Percentiles rank a stretch among this genome's conserved stretches.
These are phyloP conservation scores for Ptychadena robeensis DNA, from an alignment of 2,797 vertebrate species.

Conservation along the genomic window DNA sequence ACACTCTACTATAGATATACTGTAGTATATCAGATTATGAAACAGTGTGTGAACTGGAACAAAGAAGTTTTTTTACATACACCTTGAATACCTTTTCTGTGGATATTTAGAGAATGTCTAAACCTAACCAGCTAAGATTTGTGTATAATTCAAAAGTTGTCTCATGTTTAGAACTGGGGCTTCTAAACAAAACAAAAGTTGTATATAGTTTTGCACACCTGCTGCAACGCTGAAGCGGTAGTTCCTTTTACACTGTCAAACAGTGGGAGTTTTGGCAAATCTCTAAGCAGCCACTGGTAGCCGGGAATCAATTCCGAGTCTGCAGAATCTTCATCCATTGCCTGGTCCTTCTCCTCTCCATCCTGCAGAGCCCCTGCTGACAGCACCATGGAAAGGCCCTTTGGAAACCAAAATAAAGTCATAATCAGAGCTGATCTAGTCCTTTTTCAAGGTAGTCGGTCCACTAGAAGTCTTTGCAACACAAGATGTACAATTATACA, in stretches of 20 bases:
- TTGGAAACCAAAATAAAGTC: background rate
- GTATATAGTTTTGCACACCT: constrained; percentile 75
- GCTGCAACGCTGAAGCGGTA: constrained; percentile 90
- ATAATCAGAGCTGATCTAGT: background rate
- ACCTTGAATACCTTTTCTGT: no score
- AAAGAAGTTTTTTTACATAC: no score
- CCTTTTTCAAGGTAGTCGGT: background rate
- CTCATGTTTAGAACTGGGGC: no score
- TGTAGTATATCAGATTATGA: no score
- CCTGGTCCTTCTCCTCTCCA: constrained; percentile 90
- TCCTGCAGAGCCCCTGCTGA: constrained; percentile 88
- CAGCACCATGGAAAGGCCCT: constrained; percentile 95
- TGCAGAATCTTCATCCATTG: constrained; percentile 88
- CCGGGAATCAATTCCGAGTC: constrained; percentile 86
- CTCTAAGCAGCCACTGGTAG: constrained; percentile 94
- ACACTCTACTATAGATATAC: no score
- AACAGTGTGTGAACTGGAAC: no score
- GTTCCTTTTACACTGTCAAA: constrained; percentile 91
- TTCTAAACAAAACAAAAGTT: no score
- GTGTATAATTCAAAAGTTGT: no score
- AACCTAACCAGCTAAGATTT: no score
- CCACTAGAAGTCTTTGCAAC: background rate
- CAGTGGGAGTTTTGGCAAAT: constrained; percentile 90
- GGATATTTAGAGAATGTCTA: no score
- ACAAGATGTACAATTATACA: background rate